Conservation (phyloP, 2,888 invertebrate genomes). For the Timema cristinae region DNA sequence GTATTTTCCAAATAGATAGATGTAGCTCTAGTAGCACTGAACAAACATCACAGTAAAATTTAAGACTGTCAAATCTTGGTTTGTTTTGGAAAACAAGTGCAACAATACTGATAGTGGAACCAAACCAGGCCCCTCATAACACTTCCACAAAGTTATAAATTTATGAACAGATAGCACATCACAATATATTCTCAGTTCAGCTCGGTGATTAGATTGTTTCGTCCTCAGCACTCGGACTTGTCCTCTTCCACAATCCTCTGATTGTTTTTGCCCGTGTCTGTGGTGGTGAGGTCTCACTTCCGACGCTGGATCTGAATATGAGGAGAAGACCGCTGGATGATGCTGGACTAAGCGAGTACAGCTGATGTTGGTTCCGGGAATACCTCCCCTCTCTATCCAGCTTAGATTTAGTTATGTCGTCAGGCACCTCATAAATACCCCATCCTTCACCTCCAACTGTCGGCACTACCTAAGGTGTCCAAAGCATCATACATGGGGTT, state of each 20-base stretch:
- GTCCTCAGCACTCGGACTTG: constrained; percentile 53
- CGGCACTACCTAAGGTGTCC: constrained; percentile 38
- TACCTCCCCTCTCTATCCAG: constrained; percentile 36
- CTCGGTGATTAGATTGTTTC: background rate
- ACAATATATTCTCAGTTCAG: constrained; percentile 9
- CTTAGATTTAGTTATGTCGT: constrained; percentile 64
- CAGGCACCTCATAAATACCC: constrained; percentile 79
- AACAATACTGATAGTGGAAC: background rate
- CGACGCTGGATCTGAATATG: constrained; percentile 69
- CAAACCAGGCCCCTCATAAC: background rate
- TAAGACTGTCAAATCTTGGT: background rate
- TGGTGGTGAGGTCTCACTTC: constrained; percentile 74
- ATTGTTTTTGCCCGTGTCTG: constrained; percentile 88
- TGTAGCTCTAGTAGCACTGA: too few relatives aligned
- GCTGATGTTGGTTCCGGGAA: constrained; percentile 60
- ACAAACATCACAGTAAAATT: too few relatives aligned
- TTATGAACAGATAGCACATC: background rate
- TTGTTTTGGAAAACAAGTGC: background rate
- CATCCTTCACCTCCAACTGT: constrained; percentile 19
- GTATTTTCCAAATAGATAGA: background rate
- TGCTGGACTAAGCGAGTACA: constrained; percentile 73
- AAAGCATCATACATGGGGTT: constrained; percentile 96
- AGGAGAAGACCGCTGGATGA: constrained; percentile 73
- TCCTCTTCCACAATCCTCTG: constrained; percentile 87
- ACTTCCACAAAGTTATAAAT: constrained; percentile 12